Evolutionary conservation across 30 jellyfish, hydroid and myxozoan genomes (phyloP).

Genomic region (Phacellophora camtschatica): DNA sequence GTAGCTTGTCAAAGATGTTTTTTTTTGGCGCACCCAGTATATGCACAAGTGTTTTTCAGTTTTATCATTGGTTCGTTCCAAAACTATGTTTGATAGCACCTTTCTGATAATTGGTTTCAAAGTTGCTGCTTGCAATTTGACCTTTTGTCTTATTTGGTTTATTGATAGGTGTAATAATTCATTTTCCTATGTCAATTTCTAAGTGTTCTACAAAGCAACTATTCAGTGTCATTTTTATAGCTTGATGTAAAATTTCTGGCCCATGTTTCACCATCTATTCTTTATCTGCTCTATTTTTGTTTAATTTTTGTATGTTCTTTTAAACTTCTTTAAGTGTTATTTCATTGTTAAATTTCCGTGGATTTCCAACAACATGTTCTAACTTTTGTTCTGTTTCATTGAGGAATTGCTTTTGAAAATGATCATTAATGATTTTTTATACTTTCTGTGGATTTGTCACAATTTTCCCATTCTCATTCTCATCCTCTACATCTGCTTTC

Average conservation of each 20-base stretch:
- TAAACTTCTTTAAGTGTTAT: neutral
- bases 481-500: neutral
- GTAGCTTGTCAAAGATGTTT: too few species aligned
- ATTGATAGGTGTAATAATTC: neutral
- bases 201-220: neutral
- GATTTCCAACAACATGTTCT: neutral
- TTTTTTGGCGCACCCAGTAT: too few species aligned
- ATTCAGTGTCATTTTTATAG: neutral
- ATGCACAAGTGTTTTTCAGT: conserved; percentile 25
- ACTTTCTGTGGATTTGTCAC: neutral
- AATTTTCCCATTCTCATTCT: neutral
- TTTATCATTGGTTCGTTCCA: conserved; percentile 16
- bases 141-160: conserved; percentile 40
- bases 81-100: conserved; percentile 24
- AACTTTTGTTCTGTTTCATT: neutral
- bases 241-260: neutral
- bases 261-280: neutral
- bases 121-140: conserved; percentile 11
- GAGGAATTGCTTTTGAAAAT: neutral
- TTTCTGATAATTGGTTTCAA: conserved; percentile 37
- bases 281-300: neutral
- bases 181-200: neutral
- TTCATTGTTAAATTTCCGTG: neutral
- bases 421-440: neutral
- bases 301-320: neutral